Base-by-base conservation (phyloP, 2,888 invertebrate genomes). In the Ethmia dodecea region DNA sequence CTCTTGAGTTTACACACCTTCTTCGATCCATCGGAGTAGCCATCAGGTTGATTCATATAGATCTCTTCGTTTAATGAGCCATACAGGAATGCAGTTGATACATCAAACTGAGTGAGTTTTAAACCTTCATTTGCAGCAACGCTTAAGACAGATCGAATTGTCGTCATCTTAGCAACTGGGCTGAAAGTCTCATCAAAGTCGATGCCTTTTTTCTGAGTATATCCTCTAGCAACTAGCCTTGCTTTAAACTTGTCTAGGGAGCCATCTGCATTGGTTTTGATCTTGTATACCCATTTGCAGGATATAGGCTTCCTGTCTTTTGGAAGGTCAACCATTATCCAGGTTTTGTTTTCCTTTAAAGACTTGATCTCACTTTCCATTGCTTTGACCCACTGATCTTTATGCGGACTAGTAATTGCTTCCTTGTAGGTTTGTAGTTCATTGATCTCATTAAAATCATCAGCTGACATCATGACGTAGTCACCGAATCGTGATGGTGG, bases 301-400 rank as follows among this genome's bases (percentile, higher is more conserved):
- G 34, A 24, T 22, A 48, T 42, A 6, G 43, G 35, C 29, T 45
- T 52, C 16, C 38, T 34, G 10, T 38, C 40, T n/a, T 31, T 28
- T n/a, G 54, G 49, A 12, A 50, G 30, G 14, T 43, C 31, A 5
- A 24, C 26, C 5, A 52, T 29, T n/a, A 40, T 37, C 54, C 27
- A 27, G 3, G 13, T 13, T 5, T 27, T 2, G n/a, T 27, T 27
- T 13, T 27, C 13, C 3, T 8, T 53, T 50, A 58, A 37, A 5
- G 51, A 45, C 26, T 35, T 32, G 14, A 49, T 57, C 15, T 55
- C 60, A 33, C 39, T 35, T 13, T 51, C 20, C 47, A 56, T 55
- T 1, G 58, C 55, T 16, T 36, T 16, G 16, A 40, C 31, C 55
- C 53, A 55, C 13, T 42, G 13, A 3, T 35, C 28, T 27, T 28